Conservation (phyloP, 2,888 invertebrate genomes). For the Philopedon plagiatum region DNA sequence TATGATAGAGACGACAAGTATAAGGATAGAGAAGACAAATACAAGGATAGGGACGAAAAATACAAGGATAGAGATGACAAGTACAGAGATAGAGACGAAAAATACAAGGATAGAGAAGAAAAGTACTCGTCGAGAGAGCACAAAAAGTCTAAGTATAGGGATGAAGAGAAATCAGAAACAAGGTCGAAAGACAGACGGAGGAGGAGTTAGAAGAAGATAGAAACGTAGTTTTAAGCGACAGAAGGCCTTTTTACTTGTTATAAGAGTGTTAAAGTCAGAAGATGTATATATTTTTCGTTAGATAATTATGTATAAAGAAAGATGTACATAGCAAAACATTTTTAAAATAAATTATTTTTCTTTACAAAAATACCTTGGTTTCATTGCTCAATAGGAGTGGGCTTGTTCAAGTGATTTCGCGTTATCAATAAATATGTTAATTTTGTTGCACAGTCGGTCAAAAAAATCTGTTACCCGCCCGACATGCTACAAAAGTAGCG, state of each 20-base stretch:
- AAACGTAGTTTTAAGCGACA: slow-evolving; percentile 4
- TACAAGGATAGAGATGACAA: slow-evolving; percentile 58
- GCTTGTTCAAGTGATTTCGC: no score
- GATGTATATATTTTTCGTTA: slow-evolving; percentile 41
- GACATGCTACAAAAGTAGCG: no score
- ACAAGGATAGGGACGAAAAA: slow-evolving; percentile 58
- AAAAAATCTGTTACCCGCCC: no score
- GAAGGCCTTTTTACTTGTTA: slow-evolving; percentile 27
- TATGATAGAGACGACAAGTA: slow-evolving; percentile 61
- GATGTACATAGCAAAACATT: slow-evolving; percentile 37
- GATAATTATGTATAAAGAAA: slow-evolving; percentile 30
- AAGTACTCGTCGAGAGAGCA: slow-evolving; percentile 17
- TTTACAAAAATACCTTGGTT: not conserved
- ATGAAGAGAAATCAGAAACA: slow-evolving; percentile 59
- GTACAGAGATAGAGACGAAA: slow-evolving; percentile 55
- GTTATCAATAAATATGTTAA: no score
- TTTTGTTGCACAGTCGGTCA: no score
- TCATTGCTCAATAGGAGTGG: no score
- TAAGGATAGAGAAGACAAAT: slow-evolving; percentile 58
- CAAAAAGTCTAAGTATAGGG: slow-evolving; percentile 59
- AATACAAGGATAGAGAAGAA: no score
- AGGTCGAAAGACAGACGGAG: slow-evolving; percentile 64
- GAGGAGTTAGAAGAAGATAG: slow-evolving; percentile 51
- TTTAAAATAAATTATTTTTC: slow-evolving; percentile 46
- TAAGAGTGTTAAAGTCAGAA: not conserved